Base-by-base conservation (phyloP, 1,140 invertebrate species). In the Lepeophtheirus salmonis region DNA sequence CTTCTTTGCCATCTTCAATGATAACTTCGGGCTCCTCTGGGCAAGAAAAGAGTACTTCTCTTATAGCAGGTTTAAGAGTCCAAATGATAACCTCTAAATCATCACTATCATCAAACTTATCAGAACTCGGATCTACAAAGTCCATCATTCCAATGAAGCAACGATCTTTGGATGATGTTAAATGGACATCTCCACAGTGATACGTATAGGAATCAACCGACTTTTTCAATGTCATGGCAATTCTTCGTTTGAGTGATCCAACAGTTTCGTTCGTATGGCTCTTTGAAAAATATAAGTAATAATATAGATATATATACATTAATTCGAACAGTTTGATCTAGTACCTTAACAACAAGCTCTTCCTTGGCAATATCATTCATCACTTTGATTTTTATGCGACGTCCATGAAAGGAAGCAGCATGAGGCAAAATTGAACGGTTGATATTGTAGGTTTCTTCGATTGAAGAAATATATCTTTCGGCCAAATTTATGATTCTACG, bases 361-460 rank as follows among this genome's bases (percentile, higher is more conserved):
- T 70, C 67, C 64, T 75, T 75, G 16, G 67, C 66, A 24, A 68
- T 66, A 52, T 76, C 75, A 51, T 66, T 67, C 30, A 65, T 69
- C 17, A 76, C 65, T 24, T 67, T 67, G 18, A 77, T 62, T 48
- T 68, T 69, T 20, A 76, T 64, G 23, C 73, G 74, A 63, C 70
- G 67, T 13, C 75, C 75, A 51, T 73, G 68, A 66, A 76, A 77
- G 6, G 75, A 73, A 20, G 74, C 71, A 2, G 73, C 75, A 64
- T 77, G 76, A 22, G 76, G 74, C 2, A 72, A 67, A 56, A 77
- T 73, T 16, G 71, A 72, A 20, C 76, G 67, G 2, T 70, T 68
- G 3, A 67, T 67, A 14, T 66, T 64, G 61, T 75, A 70, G 23
- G 65, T 65, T 63, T 75, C 75, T 64, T 77, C 76, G 17, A 77